Evolutionary conservation across 2,888 invertebrate species (phyloP).

Genomic region (Prosopocoilus inquinatus): DNA sequence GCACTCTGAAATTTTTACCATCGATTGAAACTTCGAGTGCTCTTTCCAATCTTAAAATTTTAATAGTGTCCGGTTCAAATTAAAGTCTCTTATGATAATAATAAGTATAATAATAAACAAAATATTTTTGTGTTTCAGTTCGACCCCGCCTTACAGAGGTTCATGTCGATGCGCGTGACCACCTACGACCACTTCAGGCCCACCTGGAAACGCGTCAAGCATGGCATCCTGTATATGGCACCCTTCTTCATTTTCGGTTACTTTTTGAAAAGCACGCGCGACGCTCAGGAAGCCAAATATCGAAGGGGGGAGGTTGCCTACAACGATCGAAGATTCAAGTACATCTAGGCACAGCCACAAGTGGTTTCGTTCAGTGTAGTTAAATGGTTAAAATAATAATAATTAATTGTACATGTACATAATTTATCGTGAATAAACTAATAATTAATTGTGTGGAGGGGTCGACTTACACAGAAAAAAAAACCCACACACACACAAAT

Average conservation of each 20-base stretch:
- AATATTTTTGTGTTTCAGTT: constrained; percentile 61
- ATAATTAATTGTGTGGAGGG: not conserved
- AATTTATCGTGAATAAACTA: not conserved
- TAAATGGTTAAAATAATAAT: not conserved
- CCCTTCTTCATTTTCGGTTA: constrained; percentile 59
- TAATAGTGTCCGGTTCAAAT: no score
- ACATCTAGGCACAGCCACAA: constrained; percentile 52
- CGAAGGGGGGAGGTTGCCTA: constrained; percentile 74
- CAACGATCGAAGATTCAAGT: constrained; percentile 70
- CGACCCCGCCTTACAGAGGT: constrained; percentile 75
- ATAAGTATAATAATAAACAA: constrained; percentile 9
- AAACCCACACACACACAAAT: no score
- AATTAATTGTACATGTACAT: not conserved
- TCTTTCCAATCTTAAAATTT: no score
- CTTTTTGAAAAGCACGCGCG: constrained; percentile 55
- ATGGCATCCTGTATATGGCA: constrained; percentile 50
- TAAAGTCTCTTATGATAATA: no score
- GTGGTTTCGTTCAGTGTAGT: no score
- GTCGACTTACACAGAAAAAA: no score
- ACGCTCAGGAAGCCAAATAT: constrained; percentile 56
- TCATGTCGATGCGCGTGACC: constrained; percentile 67
- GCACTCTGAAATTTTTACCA: no score
- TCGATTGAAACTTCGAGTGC: no score
- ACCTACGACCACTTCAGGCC: constrained; percentile 67
- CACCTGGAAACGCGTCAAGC: constrained; percentile 51